A percentile compares a stretch with the other conserved stretches of the same genome.
These are phyloP conservation scores for Malurus elegans DNA, from an alignment of 2,113 vertebrate genomes.

Conservation along the genomic window DNA sequence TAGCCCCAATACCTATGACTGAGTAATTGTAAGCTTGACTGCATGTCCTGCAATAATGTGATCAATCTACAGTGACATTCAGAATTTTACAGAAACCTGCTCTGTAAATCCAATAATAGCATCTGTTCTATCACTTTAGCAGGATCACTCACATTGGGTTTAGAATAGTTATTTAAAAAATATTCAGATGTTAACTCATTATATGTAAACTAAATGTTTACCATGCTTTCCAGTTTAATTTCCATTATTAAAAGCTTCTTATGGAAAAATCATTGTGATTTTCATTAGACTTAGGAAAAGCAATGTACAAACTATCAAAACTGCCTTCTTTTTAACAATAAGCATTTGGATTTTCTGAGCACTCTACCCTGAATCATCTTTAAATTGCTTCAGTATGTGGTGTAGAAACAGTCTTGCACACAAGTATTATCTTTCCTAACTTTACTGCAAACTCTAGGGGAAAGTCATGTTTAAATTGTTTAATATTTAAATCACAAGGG, in stretches of 20 bases:
- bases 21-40: constrained; percentile 13
- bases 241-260: neutral
- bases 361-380: neutral
- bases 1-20: neutral
- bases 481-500: neutral
- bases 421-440: neutral
- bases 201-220: neutral
- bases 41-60: neutral
- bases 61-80: neutral
- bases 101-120: neutral
- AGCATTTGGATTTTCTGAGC: neutral
- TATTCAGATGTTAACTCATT: neutral
- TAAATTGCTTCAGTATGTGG: neutral
- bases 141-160: neutral
- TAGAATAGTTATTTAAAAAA: neutral
- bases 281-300: neutral
- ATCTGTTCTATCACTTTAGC: neutral
- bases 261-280: neutral
- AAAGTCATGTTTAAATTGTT: neutral
- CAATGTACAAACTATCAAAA: neutral
- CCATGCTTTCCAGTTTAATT: neutral
- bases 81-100: neutral
- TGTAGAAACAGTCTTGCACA: neutral
- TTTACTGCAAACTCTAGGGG: neutral
- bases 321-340: neutral